Evolutionary conservation across 2,888 invertebrate species (phyloP).

Genomic region (Petrophora chlorosata): DNA sequence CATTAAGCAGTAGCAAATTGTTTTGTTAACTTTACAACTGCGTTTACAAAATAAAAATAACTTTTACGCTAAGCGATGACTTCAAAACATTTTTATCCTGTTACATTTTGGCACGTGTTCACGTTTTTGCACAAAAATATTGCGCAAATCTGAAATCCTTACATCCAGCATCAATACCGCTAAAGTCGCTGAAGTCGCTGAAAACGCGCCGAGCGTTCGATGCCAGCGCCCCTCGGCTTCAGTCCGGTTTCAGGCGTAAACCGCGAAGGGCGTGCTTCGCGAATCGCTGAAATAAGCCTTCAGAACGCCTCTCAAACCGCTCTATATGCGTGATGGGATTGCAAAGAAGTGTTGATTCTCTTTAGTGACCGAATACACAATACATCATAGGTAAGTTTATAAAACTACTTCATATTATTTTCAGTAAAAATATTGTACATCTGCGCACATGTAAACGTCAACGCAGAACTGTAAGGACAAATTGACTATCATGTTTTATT

Average conservation of each 20-base stretch:
- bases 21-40: no score
- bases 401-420: no score
- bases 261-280: constrained; percentile 42
- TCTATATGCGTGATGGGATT: constrained; percentile 54
- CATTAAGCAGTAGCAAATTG: no score
- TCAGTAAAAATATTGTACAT: no score
- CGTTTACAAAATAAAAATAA: no score
- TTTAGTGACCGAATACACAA: constrained; percentile 46
- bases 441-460: not conserved
- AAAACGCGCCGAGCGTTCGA: constrained; percentile 39
- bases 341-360: constrained; percentile 43
- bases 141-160: no score
- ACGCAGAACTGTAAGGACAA: no score
- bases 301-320: constrained; percentile 34
- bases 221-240: constrained; percentile 51
- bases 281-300: constrained; percentile 19
- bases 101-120: no score
- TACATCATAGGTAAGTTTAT: constrained; percentile 46
- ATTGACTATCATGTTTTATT: no score
- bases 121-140: no score
- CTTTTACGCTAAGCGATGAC: no score
- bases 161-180: constrained; percentile 21
- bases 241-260: constrained; percentile 52
- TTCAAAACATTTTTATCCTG: no score
- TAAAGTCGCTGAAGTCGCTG: constrained; percentile 40